Base-by-base conservation (phyloP, 1,140 invertebrate genomes). In the Conus betulinus region DNA sequence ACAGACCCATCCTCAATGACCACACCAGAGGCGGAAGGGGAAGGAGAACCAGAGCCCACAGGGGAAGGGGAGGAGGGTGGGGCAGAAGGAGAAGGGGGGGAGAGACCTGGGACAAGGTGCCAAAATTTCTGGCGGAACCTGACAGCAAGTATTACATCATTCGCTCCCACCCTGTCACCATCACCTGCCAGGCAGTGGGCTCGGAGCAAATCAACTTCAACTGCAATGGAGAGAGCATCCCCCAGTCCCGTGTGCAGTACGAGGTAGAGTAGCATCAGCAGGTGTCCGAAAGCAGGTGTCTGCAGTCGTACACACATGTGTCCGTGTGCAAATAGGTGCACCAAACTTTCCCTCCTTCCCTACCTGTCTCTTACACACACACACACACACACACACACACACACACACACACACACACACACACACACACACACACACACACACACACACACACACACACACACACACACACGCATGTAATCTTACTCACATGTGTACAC, bases 91-190 rank as follows among this genome's bases (percentile, higher is more conserved):
- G 76, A 53, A 51, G 39, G 53, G 57, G 71, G 27, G n/a, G 67
- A 8, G 84, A 85, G 51, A 27, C 84, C 10, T 63, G n/a, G 15
- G 52, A 8, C 13, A 52, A 11, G 8, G 17, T 11, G 11, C 87
- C 87, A 20, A 63, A 39, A 55, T 88, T 81, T n/a, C 10, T 83
- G 20, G 57, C 78, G 5, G n/a, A 83, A 39, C 87, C 87, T 23
- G 81, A 88, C 27, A 15, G 25, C 3, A 67, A 11, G 17, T 88
- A 83, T 60, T 88, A 88, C 78, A 83, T 88, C 63, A 79, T 83
- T 8, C 81, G 57, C 55, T 81, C 78, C 6, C n/a, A 67, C 17
- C 81, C 79, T 4, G 81, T 88, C 4, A 88, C 87, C 53, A 83
- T 88, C 51, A 88, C 87, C 8, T 88, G 87, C 60, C 55, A 81